A percentile compares a stretch with the other conserved stretches of the same genome.
Evolutionary conservation across 2,797 vertebrate genomes (phyloP).

Genomic region (Chrosomus eos): DNA sequence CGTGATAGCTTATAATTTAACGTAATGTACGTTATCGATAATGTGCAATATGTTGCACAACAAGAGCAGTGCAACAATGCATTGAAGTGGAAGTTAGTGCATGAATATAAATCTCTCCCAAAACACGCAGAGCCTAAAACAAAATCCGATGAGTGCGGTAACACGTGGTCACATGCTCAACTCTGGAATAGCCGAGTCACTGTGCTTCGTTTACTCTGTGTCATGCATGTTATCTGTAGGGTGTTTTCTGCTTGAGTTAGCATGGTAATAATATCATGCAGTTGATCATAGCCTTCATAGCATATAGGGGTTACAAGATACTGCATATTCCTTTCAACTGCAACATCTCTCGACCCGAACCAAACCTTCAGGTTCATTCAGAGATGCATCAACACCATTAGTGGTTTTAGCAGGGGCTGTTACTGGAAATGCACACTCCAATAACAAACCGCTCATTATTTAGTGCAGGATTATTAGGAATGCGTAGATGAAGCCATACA

Average conservation of each 20-base stretch:
- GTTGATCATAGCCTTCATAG: neutral
- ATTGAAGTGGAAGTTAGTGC: neutral
- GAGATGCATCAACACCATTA: conserved; percentile 20
- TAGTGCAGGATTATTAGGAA: conserved; percentile 13
- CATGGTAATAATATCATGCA: neutral
- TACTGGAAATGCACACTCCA: conserved; percentile 24
- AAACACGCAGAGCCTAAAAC: neutral
- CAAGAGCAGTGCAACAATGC: neutral
- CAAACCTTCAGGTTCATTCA: neutral
- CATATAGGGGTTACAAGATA: neutral
- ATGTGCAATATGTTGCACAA: no score
- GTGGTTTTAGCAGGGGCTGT: conserved; percentile 17
- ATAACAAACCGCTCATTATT: conserved; percentile 31
- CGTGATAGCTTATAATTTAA: neutral
- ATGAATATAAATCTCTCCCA: neutral
- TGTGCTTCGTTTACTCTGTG: neutral
- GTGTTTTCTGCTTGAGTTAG: neutral
- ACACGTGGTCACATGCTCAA: conserved; percentile 20
- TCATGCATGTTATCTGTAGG: neutral
- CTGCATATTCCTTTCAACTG: neutral
- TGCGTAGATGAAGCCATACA: neutral
- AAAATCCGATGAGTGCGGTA: conserved; percentile 2
- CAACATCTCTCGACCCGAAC: neutral
- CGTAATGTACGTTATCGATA: no score
- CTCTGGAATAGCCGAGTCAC: conserved; percentile 39